Conservation (phyloP, 2,113 vertebrate genomes). For the Vireo altiloquus region DNA sequence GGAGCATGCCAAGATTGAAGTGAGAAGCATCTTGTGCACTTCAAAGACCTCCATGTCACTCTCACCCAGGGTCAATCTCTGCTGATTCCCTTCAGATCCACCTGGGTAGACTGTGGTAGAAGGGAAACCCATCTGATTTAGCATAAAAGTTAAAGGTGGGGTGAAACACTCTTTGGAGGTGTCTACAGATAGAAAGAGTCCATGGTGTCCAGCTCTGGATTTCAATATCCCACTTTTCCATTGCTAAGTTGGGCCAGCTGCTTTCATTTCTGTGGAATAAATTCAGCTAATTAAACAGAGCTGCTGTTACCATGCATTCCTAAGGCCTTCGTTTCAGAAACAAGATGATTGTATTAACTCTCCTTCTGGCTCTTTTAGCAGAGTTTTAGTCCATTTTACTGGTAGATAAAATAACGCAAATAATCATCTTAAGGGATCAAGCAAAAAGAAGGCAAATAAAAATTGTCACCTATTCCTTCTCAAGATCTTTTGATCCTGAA, state of each 20-base stretch:
- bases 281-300: constrained; percentile 29
- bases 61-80: neutral
- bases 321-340: neutral
- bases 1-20: neutral
- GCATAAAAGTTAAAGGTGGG: neutral
- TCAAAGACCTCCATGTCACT: neutral
- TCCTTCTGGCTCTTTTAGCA: neutral
- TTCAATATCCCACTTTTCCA: neutral
- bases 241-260: neutral
- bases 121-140: neutral
- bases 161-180: neutral
- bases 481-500: neutral
- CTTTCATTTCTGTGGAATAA: constrained; percentile 16
- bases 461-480: neutral
- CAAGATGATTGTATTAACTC: neutral
- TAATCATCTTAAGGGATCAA: neutral
- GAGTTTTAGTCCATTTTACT: neutral
- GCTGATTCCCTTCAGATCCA: neutral
- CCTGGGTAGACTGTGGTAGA: neutral
- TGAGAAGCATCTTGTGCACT: neutral
- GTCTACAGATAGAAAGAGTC: neutral
- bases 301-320: neutral
- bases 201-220: neutral
- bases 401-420: constrained; percentile 4
- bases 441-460: constrained; percentile 1